Percentiles rank a stretch among this genome's conserved stretches.
phyloP scores from a whole-genome alignment of 2,888 invertebrate species.

The Cenopis cana region DNA sequence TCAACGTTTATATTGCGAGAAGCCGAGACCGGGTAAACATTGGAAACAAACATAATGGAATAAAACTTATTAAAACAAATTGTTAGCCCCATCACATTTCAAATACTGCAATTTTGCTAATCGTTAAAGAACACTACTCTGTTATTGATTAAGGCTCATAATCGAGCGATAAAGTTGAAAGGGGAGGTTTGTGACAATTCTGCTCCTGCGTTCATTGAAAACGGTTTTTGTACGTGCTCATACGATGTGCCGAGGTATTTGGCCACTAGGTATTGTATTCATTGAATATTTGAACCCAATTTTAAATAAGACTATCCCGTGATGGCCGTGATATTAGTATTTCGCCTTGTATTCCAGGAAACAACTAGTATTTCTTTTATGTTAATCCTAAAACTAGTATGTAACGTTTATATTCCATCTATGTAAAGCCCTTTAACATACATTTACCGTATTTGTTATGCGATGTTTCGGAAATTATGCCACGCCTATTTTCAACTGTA shows the following conservation, averaged over 20 bases:
- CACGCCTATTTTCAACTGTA: not conserved
- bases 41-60: too few relatives aligned
- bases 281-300: not conserved
- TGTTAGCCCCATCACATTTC: conserved; percentile 2
- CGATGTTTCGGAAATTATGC: not conserved
- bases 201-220: not conserved
- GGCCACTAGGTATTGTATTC: not conserved
- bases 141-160: not conserved
- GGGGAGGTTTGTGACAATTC: not conserved
- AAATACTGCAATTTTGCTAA: not conserved
- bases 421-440: not conserved
- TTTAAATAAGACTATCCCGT: not conserved
- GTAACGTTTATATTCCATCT: not conserved
- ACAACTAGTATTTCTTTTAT: not conserved
- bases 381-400: not conserved
- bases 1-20: too few relatives aligned
- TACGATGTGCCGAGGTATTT: conserved; percentile 6
- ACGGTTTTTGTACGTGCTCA: conserved; percentile 19
- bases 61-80: too few relatives aligned
- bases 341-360: not conserved
- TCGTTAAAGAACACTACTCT: not conserved
- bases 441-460: not conserved
- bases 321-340: not conserved
- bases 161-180: not conserved
- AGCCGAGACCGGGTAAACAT: not conserved